Evolutionary conservation across 2,113 vertebrate species (phyloP).

Genomic region (Grallaria varia): DNA sequence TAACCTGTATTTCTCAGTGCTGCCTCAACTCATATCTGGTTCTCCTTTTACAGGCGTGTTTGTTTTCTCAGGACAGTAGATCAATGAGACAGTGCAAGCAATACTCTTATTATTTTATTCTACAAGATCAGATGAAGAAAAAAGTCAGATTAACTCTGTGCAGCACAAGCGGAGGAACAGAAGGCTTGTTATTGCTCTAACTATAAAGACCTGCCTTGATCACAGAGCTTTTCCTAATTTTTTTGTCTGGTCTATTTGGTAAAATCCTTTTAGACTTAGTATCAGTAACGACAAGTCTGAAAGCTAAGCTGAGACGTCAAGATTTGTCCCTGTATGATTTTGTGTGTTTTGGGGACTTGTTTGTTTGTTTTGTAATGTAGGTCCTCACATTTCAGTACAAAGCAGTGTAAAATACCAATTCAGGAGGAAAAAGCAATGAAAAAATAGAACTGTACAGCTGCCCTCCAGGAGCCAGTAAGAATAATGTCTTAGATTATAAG

Average conservation of each 20-base stretch:
- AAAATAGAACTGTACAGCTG: slow-evolving; percentile 33
- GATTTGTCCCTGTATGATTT: background rate
- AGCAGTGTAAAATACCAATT: slow-evolving; percentile 24
- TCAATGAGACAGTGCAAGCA: background rate
- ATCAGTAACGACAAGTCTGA: background rate
- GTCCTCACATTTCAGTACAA: slow-evolving; percentile 15
- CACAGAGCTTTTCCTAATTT: background rate
- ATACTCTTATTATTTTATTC: background rate
- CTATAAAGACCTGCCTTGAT: background rate
- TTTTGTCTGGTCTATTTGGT: background rate
- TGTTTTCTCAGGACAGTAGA: background rate
- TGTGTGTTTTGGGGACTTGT: background rate
- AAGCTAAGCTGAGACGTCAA: background rate
- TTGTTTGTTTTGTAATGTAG: background rate
- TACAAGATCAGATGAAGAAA: background rate
- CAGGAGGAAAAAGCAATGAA: slow-evolving; percentile 16
- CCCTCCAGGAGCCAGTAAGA: slow-evolving; percentile 66
- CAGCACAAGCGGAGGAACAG: background rate
- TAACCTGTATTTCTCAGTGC: background rate
- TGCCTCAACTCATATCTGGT: background rate
- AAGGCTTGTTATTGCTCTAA: background rate
- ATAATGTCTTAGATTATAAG: slow-evolving; percentile 77
- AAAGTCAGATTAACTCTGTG: slow-evolving; percentile 14
- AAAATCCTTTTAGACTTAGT: background rate
- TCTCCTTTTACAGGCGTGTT: background rate